These are phyloP conservation scores for Meles meles DNA, from an alignment of 2,113 vertebrate species.

Conservation along the genomic window DNA sequence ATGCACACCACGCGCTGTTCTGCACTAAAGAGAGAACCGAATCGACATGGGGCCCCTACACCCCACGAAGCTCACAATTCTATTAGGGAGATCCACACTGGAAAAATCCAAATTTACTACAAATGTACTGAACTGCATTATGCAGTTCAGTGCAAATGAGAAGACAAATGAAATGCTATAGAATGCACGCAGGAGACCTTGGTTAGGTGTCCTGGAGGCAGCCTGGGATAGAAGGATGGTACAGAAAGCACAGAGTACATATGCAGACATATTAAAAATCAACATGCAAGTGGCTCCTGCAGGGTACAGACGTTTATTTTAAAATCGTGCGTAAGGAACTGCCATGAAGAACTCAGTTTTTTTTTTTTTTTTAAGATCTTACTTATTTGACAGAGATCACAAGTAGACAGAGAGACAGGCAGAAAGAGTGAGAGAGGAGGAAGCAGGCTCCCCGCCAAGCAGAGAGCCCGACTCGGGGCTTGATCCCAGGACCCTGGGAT, in stretches of 20 bases:
- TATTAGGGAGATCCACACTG: neutral
- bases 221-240: neutral
- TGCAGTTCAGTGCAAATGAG: neutral
- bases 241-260: neutral
- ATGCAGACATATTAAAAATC: neutral
- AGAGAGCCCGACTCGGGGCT: too few species aligned
- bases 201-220: neutral
- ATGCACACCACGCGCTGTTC: accelerated
- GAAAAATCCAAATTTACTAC: neutral
- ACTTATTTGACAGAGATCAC: too few species aligned
- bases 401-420: too few species aligned
- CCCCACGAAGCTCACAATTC: neutral
- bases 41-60: accelerated
- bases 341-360: neutral
- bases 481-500: too few species aligned
- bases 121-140: neutral
- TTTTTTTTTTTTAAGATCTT: too few species aligned
- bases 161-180: neutral
- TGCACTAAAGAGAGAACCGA: neutral
- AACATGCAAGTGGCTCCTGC: neutral
- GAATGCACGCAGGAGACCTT: neutral
- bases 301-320: neutral
- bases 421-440: too few species aligned
- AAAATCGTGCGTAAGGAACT: neutral
- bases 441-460: too few species aligned